Conservation (phyloP, 2,888 invertebrate genomes). For the Coenonympha glycerion region DNA sequence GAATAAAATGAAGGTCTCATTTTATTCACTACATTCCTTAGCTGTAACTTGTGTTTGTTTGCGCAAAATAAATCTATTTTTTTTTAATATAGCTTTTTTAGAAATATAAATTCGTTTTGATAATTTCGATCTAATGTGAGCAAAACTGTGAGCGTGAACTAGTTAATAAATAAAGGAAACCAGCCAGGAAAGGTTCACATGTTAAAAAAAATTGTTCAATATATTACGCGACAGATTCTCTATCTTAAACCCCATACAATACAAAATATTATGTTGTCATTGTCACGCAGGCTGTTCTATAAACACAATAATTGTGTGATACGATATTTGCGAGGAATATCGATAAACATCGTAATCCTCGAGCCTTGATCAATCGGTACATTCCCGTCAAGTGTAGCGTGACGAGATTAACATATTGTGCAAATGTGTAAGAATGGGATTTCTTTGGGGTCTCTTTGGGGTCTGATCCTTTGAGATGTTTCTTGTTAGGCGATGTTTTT, state of each 20-base stretch:
- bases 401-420: conserved; percentile 67
- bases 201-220: not conserved
- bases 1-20: no score
- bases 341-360: conserved; percentile 70
- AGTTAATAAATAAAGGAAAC: not conserved
- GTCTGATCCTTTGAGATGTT: not conserved
- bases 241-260: conserved; percentile 42
- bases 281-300: conserved; percentile 48
- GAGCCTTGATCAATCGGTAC: conserved; percentile 40
- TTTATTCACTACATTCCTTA: no score
- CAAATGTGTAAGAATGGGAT: conserved; percentile 39
- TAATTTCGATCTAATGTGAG: no score
- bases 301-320: conserved; percentile 32
- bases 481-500: not conserved
- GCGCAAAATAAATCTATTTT: no score
- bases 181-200: not conserved
- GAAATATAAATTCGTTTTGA: no score
- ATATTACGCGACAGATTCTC: conserved; percentile 35
- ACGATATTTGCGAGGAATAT: conserved; percentile 61
- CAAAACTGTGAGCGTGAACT: no score
- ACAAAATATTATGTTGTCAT: conserved; percentile 65
- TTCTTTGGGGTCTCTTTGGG: not conserved
- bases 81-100: no score
- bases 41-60: no score
- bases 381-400: conserved; percentile 74